Evolutionary conservation across 2,888 invertebrate species (phyloP).

Genomic region (Mongoloraphidia duomilia): DNA sequence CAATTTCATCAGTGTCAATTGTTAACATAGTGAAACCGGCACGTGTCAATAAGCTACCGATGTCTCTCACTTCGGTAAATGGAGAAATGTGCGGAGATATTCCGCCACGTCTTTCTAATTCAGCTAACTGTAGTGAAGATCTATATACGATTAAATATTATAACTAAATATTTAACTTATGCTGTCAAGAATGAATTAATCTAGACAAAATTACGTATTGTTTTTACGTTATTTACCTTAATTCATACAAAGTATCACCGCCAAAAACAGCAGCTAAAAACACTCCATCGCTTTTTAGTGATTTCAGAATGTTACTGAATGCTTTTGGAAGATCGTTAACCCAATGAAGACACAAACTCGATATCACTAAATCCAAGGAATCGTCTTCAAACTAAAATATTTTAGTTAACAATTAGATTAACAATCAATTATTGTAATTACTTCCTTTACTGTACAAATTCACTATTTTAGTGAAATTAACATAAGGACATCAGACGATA

Average conservation of each 20-base stretch:
- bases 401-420: no score
- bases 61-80: conserved; percentile 71
- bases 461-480: no score
- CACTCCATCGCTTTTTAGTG: conserved; percentile 80
- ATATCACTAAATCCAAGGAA: conserved; percentile 76
- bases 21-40: conserved; percentile 88
- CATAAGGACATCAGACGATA: no score
- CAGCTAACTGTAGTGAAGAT: conserved; percentile 85
- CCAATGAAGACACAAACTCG: conserved; percentile 87
- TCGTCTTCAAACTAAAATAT: conserved; percentile 50
- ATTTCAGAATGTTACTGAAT: conserved; percentile 49
- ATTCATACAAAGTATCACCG: conserved; percentile 85
- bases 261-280: conserved; percentile 90
- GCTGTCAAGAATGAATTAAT: neutral
- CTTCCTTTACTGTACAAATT: no score
- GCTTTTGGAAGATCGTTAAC: conserved; percentile 92
- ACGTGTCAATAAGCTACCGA: conserved; percentile 70
- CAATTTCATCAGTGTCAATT: conserved; percentile 85
- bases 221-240: conserved; percentile 33
- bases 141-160: conserved; percentile 24
- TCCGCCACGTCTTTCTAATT: conserved; percentile 80
- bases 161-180: neutral
- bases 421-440: no score
- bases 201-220: neutral
- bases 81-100: conserved; percentile 85